Conservation (phyloP, 2,888 invertebrate genomes). For the Drosophila putrida region DNA sequence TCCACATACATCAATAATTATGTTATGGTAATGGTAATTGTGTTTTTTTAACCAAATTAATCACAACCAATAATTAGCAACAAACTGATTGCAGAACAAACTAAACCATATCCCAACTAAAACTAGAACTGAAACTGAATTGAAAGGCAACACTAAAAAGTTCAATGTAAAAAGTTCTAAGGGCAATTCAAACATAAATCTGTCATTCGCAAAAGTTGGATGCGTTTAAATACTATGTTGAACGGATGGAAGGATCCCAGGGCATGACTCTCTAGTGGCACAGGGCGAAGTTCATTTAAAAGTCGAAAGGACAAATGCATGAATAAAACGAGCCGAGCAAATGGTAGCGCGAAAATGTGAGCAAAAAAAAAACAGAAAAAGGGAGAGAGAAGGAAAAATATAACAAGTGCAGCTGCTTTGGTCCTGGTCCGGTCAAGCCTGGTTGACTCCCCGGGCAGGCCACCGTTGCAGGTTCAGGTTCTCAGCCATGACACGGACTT, state of each 20-base stretch:
- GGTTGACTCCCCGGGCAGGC: conserved; percentile 37
- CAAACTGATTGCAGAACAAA: not conserved
- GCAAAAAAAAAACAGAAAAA: conserved; percentile 32
- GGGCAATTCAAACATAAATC: conserved; percentile 62
- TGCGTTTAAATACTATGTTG: conserved; percentile 58
- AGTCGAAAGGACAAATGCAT: conserved; percentile 79
- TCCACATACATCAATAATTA: conserved; percentile 32
- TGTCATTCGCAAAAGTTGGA: conserved; percentile 74
- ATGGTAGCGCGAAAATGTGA: conserved; percentile 36
- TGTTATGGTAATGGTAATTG: conserved; percentile 44
- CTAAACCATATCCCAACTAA: conserved; percentile 2
- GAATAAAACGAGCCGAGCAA: conserved; percentile 59
- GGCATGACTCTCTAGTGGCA: conserved; percentile 25
- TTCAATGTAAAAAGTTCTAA: conserved; percentile 24
- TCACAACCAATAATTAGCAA: conserved; percentile 33
- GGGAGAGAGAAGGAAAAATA: conserved; percentile 5
- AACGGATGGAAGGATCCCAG: conserved; percentile 14
- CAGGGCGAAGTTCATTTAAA: conserved; percentile 74
- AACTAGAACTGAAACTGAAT: not conserved
- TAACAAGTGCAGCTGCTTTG: conserved; percentile 35
- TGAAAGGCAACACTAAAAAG: conserved; percentile 12
- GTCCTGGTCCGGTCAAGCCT: conserved; percentile 42
- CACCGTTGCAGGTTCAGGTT: conserved; percentile 21
- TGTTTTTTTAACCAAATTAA: conserved; percentile 21
- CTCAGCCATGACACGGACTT: conserved; percentile 54